Conservation (phyloP, 2,888 invertebrate genomes). For the Leptinotarsa juncta region DNA sequence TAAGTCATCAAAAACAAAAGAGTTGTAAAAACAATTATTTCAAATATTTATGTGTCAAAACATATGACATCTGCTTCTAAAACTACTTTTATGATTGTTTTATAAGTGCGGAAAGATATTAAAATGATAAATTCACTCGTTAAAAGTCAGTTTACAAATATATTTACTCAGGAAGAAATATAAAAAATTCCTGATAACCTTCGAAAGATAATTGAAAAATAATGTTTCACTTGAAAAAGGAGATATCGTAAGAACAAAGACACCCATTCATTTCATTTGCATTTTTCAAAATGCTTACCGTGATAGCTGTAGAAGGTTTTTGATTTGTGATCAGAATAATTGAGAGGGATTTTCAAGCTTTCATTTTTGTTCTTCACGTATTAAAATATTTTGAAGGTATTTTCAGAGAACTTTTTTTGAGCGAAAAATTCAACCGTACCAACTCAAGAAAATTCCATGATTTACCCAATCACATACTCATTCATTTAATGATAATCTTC, state of each 20-base stretch:
- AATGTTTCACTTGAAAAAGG: conserved; percentile 1
- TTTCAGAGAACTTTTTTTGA: too few species aligned
- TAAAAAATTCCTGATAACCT: not conserved
- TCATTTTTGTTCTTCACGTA: too few species aligned
- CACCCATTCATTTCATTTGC: not conserved
- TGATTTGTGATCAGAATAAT: too few species aligned
- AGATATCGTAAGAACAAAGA: not conserved
- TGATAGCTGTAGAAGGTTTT: not conserved
- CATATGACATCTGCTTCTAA: conserved; percentile 17
- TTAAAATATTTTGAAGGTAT: too few species aligned
- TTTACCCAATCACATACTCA: too few species aligned
- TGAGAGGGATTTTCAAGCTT: too few species aligned
- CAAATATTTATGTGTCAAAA: conserved; percentile 10
- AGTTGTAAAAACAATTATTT: conserved; percentile 1
- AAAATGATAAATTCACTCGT: conserved; percentile 13
- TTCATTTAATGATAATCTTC: too few species aligned
- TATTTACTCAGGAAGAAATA: conserved; percentile 10
- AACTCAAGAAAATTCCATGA: too few species aligned
- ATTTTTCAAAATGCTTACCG: not conserved
- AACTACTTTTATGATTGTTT: conserved; percentile 12
- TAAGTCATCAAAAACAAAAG: conserved; percentile 3
- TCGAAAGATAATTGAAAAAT: not conserved
- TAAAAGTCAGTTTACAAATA: conserved; percentile 15
- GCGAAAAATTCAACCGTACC: too few species aligned
- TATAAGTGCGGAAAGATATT: conserved; percentile 6